A percentile compares a stretch with the other conserved stretches of the same genome.
Conservation (phyloP, 2,113 vertebrate species). For the Scomber scombrus region DNA sequence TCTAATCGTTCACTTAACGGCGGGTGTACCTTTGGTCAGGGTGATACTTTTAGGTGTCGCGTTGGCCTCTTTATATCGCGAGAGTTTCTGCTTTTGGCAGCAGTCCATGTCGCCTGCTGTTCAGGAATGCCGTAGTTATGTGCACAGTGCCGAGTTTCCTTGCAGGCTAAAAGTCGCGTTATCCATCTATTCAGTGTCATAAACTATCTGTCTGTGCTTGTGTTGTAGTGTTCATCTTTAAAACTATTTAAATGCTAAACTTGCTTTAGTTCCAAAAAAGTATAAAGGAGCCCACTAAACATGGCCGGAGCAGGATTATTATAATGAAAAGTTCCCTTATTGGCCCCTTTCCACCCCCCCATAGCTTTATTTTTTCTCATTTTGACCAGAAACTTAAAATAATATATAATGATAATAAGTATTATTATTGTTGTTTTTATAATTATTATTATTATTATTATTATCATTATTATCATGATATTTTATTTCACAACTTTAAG, state of each 20-base stretch:
- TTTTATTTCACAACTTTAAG: no score
- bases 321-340: not conserved
- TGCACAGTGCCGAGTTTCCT: not conserved
- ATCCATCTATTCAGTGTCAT: not conserved
- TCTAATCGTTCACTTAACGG: not conserved
- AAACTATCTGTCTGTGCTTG: no score
- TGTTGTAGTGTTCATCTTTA: no score
- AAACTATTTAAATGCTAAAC: not conserved
- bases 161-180: not conserved
- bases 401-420: no score
- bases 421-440: no score
- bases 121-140: no score
- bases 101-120: no score
- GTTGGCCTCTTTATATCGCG: slow-evolving; percentile 40
- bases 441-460: no score
- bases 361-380: not conserved
- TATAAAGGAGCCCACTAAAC: not conserved
- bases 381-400: not conserved
- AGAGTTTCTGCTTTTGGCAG: slow-evolving; percentile 19
- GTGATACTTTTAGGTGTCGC: not conserved
- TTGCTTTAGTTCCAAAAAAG: not conserved
- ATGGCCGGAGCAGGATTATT: not conserved
- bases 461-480: no score
- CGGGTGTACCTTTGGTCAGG: slow-evolving; percentile 6
- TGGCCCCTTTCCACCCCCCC: not conserved